phyloP scores from a whole-genome alignment of 2,797 vertebrate genomes.

The Sebastes steindachneri region DNA sequence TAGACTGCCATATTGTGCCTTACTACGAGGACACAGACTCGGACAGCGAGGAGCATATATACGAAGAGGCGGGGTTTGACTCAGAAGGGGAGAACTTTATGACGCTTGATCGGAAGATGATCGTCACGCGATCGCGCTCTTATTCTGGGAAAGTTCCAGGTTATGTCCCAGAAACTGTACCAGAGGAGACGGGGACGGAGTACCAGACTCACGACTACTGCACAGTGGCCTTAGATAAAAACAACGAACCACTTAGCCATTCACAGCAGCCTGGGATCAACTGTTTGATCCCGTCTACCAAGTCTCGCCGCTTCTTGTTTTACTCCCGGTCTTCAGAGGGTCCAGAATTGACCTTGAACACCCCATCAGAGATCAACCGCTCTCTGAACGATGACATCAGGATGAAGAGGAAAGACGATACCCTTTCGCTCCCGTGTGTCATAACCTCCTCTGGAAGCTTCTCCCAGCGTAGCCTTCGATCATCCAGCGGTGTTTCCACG shows the following conservation, averaged over 20 bases:
- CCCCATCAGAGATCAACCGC: constrained; percentile 79
- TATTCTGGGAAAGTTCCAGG: constrained; percentile 94
- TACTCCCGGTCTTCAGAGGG: constrained; percentile 92
- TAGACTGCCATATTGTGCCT: constrained; percentile 88
- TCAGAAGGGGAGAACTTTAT: constrained; percentile 87
- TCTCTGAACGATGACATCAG: constrained; percentile 79
- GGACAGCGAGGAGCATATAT: constrained; percentile 86
- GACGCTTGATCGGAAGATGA: constrained; percentile 85
- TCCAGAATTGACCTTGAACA: constrained; percentile 82
- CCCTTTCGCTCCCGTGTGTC: constrained; percentile 90
- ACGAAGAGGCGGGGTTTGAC: constrained; percentile 86
- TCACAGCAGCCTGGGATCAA: constrained; percentile 76
- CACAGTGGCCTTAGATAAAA: constrained; percentile 80
- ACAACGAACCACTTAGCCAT: constrained; percentile 67
- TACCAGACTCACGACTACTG: constrained; percentile 81
- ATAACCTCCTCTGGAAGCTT: constrained; percentile 95
- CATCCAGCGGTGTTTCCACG: constrained; percentile 91
- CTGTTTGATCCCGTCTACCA: constrained; percentile 81
- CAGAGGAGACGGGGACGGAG: constrained; percentile 92
- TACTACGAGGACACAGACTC: constrained; percentile 85
- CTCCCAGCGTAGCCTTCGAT: constrained; percentile 90
- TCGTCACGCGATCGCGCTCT: constrained; percentile 90
- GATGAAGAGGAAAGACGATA: constrained; percentile 89
- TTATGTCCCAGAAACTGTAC: constrained; percentile 95
- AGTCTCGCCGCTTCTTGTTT: constrained; percentile 89